Base-by-base conservation (phyloP, 2,797 vertebrate genomes). In the Oreonectes daqikongensis region DNA sequence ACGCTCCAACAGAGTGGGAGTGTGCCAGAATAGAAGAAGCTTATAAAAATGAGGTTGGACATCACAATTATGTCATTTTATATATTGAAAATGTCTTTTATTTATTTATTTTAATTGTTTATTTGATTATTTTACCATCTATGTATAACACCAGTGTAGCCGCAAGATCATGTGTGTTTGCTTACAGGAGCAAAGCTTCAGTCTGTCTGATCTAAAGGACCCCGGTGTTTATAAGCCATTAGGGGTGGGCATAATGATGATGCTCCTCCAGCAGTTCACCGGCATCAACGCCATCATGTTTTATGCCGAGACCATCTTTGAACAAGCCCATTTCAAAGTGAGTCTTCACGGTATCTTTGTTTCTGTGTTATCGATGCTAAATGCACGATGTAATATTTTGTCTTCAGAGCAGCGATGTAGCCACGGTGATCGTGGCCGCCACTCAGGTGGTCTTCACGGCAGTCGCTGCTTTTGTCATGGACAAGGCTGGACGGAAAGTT, bases 251-350 rank as follows among this genome's bases (percentile, higher is more conserved):
- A 0, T 96, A 40, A 83, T 92, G 55, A 88, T 98, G 77, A 98
- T 98, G 97, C 57, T 94, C 24, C 94, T 98, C 68, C 97, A 98
- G 90, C 97, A 98, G 89, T 89, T 94, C 59, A 95, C 95, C 0
- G 97, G 97, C 10, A 94, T 98, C 89, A 98, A 98, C 0, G 96
- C 95, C 12, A 88, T 98, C 85, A 97, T 97, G 96, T 98, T 98
- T 87, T 98, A 98, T 5, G 94, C 95, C 0, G 89, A 97, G 85
- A 94, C 86, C 53, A 96, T 98, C 70, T 98, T 98, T 59, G 89
- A 96, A 78, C 89, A 94, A 57, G 96, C 97, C 11, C 87, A 95
- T 79, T 95, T 98, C 80, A 88, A 95, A 93, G 96, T 96, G 85
- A 77, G 60, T 32, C 4, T 71, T 53, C n/a, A 9, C 6, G 5